Percentiles rank a stretch among this genome's conserved stretches.
Evolutionary conservation across 2,113 vertebrate species (phyloP).

Genomic region (Laterallus jamaicensis): DNA sequence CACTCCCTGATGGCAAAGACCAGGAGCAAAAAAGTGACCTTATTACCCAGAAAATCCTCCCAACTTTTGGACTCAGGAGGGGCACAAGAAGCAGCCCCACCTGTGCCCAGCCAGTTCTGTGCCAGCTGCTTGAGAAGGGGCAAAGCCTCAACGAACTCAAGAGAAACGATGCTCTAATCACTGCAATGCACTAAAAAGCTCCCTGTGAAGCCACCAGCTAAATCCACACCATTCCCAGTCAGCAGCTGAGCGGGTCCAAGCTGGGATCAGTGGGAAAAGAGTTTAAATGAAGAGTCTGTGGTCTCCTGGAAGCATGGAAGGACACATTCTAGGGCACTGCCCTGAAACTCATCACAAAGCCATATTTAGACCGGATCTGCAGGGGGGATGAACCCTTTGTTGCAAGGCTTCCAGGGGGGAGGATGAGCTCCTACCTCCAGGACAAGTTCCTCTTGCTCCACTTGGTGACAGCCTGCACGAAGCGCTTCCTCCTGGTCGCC

Average conservation of each 20-base stretch:
- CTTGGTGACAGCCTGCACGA: slow-evolving; percentile 74
- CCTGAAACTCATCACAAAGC: background rate
- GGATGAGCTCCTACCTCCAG: slow-evolving; percentile 84
- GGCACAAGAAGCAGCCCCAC: background rate
- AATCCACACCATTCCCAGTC: background rate
- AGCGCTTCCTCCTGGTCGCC: slow-evolving; percentile 76
- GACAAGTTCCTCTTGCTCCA: slow-evolving; percentile 95
- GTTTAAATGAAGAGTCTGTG: background rate
- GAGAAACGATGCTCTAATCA: background rate
- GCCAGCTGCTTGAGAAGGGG: background rate
- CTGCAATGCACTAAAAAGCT: background rate
- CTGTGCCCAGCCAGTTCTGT: background rate
- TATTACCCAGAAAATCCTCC: background rate
- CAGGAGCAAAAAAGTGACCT: background rate
- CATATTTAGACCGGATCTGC: background rate
- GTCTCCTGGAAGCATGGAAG: background rate
- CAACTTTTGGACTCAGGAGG: background rate
- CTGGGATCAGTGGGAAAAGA: background rate
- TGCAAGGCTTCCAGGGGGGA: background rate
- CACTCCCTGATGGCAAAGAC: background rate
- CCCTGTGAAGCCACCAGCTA: background rate
- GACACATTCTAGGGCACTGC: background rate
- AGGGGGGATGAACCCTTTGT: background rate
- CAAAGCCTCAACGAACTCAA: background rate
- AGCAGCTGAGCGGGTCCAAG: accelerated